Evolutionary conservation across 1,140 invertebrate genomes (phyloP).

Genomic region (Drosophila mayri): DNA sequence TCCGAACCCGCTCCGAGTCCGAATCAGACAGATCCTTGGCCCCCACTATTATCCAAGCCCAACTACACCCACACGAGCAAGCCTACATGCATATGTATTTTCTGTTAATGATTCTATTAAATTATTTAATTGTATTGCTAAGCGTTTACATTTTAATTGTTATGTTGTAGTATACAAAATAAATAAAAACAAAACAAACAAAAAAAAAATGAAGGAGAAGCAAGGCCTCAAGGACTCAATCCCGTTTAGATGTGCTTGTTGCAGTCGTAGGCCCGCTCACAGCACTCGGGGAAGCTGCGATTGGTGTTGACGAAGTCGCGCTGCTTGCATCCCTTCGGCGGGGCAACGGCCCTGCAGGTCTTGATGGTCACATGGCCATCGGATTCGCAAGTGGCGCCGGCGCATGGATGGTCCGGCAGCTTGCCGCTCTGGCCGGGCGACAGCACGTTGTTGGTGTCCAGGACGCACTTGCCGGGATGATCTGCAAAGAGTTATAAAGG

Average conservation of each 20-base stretch:
- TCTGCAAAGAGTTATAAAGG: slow-evolving; percentile 15
- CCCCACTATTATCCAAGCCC: slow-evolving; percentile 24
- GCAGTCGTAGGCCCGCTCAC: slow-evolving; percentile 75
- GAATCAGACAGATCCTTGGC: slow-evolving; percentile 19
- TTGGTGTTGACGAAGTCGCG: slow-evolving; percentile 80
- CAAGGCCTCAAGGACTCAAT: not conserved
- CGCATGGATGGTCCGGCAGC: slow-evolving; percentile 68
- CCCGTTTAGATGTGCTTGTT: slow-evolving; percentile 53
- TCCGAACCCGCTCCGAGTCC: not conserved
- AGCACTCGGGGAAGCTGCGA: slow-evolving; percentile 68
- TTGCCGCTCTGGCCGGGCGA: slow-evolving; percentile 69
- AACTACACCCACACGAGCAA: slow-evolving; percentile 28
- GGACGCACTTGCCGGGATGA: slow-evolving; percentile 75
- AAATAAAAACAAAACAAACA: slow-evolving; percentile 59
- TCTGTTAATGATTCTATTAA: slow-evolving; percentile 83
- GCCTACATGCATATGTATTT: slow-evolving; percentile 61
- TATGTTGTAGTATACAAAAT: slow-evolving; percentile 81
- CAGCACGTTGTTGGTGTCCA: slow-evolving; percentile 52
- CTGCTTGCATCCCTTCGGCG: slow-evolving; percentile 76
- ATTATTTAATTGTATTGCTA: slow-evolving; percentile 82
- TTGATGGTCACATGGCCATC: slow-evolving; percentile 56
- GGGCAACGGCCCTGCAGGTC: slow-evolving; percentile 64
- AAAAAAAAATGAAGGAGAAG: slow-evolving; percentile 16
- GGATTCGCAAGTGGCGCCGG: slow-evolving; percentile 61
- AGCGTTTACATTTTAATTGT: slow-evolving; percentile 83